phyloP scores from a whole-genome alignment of 1,140 invertebrate genomes.

The Epicauta chinensis region DNA sequence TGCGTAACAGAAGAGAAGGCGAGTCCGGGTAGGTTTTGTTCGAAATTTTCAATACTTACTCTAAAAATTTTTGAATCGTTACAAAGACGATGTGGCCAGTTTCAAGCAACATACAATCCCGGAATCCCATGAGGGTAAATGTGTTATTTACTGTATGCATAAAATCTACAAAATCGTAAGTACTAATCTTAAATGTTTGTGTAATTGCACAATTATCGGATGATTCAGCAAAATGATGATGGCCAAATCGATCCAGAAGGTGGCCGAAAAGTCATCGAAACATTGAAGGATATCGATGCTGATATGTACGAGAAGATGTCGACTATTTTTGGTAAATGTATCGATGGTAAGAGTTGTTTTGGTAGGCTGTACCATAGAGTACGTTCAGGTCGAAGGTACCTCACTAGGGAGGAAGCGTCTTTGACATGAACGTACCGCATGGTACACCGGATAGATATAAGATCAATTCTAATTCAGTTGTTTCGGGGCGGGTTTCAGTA shows the following conservation, averaged over 20 bases:
- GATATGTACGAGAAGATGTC: slow-evolving; percentile 17
- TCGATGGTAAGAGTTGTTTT: neutral
- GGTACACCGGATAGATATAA: too few species aligned
- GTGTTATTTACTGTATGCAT: slow-evolving; percentile 20
- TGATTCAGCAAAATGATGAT: slow-evolving; percentile 18
- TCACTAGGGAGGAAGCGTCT: too few species aligned
- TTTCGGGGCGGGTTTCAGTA: too few species aligned
- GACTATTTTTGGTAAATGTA: slow-evolving; percentile 11
- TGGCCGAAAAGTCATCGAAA: slow-evolving; percentile 4
- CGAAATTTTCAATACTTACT: neutral
- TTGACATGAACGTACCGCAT: too few species aligned
- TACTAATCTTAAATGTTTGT: neutral
- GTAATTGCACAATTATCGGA: neutral
- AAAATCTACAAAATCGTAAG: slow-evolving; percentile 18
- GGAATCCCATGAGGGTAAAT: slow-evolving; percentile 17
- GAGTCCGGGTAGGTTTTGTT: slow-evolving; percentile 3
- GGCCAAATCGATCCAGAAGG: slow-evolving; percentile 15
- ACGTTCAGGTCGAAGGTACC: too few species aligned
- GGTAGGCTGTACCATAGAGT: too few species aligned
- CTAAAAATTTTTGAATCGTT: neutral
- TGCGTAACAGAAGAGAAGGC: slow-evolving; percentile 21
- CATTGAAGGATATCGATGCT: slow-evolving; percentile 17
- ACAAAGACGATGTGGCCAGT: slow-evolving; percentile 20
- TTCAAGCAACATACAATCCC: slow-evolving; percentile 13
- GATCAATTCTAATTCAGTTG: too few species aligned